Base-by-base conservation (phyloP, 1,140 invertebrate species). In the Tribolium castaneum region DNA sequence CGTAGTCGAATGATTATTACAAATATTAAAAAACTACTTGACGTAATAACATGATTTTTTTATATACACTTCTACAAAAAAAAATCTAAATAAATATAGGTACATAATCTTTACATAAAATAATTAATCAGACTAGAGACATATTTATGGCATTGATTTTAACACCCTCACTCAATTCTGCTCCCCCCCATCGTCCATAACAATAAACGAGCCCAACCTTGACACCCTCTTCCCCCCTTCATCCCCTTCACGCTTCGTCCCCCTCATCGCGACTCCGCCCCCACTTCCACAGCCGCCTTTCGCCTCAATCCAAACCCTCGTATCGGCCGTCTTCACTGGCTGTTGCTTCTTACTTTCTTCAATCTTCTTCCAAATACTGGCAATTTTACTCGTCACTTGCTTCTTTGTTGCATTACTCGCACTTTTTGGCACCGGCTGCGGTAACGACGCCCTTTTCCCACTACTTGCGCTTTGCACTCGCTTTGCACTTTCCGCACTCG, bases 291-390 rank as follows among this genome's bases (percentile, higher is more conserved):
- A 84, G 80, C 77, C 54, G 30, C 73, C 51, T 75, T 79, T 84
- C 81, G 2, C 76, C 52, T 45, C 22, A 6, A 94, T 91, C 91
- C 91, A 93, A 1, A 92, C 90, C 77, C 90, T 89, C 7, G 88
- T 91, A 77, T 94, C n/a, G n/a, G n/a, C 92, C 62, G 90, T 90
- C 39, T 88, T 86, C 9, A 86, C 80, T 1, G 81, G 86, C 35
- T 90, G 88, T 76, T 90, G 90, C 70, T 89, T 92, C 52, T 92
- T 92, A n/a, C 87, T 92, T 35, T 95, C 92, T 82, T 96, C 94
- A 1, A 94, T 93, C 82, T 91, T 93, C 81, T 96, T 97, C 96
- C 96, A 97, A 9, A 98, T 88, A 83, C 90, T 94, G 0, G 96
- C 94, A 49, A 97, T 96, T 85, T 96, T 96, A 85, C 95, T 97